Evolutionary conservation across 1,140 invertebrate species (phyloP), one percentile per base, ranked within the genome.

Genomic region (Pseudomyrmex cubaensis): DNA sequence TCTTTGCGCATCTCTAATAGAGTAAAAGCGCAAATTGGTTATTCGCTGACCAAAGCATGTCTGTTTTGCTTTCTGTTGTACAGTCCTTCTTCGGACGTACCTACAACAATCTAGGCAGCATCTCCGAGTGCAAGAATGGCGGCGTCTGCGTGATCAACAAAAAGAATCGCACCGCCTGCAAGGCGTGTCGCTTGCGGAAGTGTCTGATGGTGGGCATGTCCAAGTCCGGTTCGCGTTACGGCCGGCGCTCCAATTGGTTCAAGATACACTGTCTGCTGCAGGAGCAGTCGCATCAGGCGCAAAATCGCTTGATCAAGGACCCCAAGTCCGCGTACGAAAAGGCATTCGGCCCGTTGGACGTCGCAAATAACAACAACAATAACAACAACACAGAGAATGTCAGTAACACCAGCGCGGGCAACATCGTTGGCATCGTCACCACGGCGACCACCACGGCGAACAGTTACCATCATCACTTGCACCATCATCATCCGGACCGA

Each of bases 1-100:
- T 54, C 46, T 64, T 61, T 10, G 10, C 46, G 56, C 20, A 10
- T 64, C n/a, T 17, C 7, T 76, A 64, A 64, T 52, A 62, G 20
- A 63, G 44, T 56, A 20, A 63, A 75, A 62, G 20, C 15, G 44
- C 20, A 63, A 75, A 63, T 74, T 44, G 35, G 61, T 74, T 64
- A 76, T 66, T 54, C 54, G 48, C 5, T 84, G 74, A 84, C 67
- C 15, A 76, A 57, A 25, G 57, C 52, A 82, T 78, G 59, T 15
- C 64, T 50, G 62, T 84, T 72, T 69, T 83, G 44, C 80, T 88
- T 69, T 90, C 63, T 89, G 75, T 74, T 72, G 56, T 80, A 54
- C 88, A 99, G 98, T 99, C 98, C 59, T 99, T 99, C 95, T 99
- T 99, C 94, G 98, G 98, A 2, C 96, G 98, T 54, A 98, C 98